Base-by-base conservation (phyloP, 2,888 invertebrate genomes). In the Vanessa cardui region DNA sequence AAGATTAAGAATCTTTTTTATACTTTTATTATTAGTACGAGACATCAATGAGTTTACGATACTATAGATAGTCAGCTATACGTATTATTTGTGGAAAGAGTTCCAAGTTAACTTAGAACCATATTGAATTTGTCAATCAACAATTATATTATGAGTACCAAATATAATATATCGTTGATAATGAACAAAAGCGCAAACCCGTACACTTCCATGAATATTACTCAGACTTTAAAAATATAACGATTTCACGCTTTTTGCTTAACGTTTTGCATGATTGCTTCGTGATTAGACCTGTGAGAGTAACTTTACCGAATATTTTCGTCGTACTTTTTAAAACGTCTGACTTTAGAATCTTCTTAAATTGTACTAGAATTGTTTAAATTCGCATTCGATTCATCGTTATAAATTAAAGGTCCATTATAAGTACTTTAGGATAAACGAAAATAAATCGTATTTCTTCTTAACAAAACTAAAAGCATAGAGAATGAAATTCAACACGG, bases 231-330 rank as follows among this genome's bases (percentile, higher is more conserved):
- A 54, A 70, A 64, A 70, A 64, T 62, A 49, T 64, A 39, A 64
- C 64, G 52, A 70, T 68, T 67, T 70, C 61, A 70, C 64, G 64
- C 70, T 70, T 68, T 68, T 70, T 70, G 64, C 67, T 64, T 58
- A 50, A 68, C 61, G 67, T 64, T 67, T 62, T 68, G 68, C 70
- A 64, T 64, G 67, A 68, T 68, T 62, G 70, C 67, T 58, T 26
- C 26, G 49, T 50, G 59, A 62, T 62, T 68, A 62, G 60, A 46
- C 31, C 45, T 56, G n/a, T 50, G 47, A 44, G 61, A 66, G 39
- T 64, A 56, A 52, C 44, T 70, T 58, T 61, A 49, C 61, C 18
- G n/a, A 46, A 60, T 15, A 54, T 46, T 54, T 60, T 54, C 56
- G 18, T 39, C 33, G n/a, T 39, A 33, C 56, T 56, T 47, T 47